Evolutionary conservation across 37 sponge, comb jelly and placozoan species (phyloP), one percentile per base, ranked within the genome.

Genomic region (Aplysina aerophoba): DNA sequence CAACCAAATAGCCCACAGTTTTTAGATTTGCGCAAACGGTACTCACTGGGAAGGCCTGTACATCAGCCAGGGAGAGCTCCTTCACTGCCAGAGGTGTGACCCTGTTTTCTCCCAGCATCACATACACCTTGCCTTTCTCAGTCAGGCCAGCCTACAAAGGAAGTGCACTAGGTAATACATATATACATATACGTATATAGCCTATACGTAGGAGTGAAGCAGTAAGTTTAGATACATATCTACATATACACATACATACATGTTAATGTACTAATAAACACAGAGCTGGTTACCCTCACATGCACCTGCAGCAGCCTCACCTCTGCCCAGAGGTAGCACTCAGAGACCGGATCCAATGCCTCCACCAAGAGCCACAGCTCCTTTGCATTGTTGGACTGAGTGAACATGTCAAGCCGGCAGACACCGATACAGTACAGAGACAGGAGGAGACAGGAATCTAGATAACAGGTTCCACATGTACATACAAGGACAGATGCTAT

Each of bases 321-420:
- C 80, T 90, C 91, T 33, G 85, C 80, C 87, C 87, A 90, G 66
- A 81, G 44, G 44, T 62, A 79, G 40, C 84, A 25, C 5, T 66
- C 80, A 35, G 85, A 39, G 33, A 90, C 55, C 50, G 35, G 67
- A 33, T 90, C 91, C 20, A 20, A 24, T 16, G 83, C 60, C 14
- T 90, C 87, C 67, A 83, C 21, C 38, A 78, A 35, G 68, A 90
- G 31, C 91, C 91, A 90, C 36, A 90, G 35, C 60, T 87, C 81
- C 64, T 66, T 63, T 1, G 91, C 87, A 60, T 84, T 66, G 8
- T 75, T 73, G 0, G 87, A 75, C 91, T 90, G 44, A 89, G 55
- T 57, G 79, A 57, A 53, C 33, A 24, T 1, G 89, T 79, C 53
- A 67, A n/a, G n/a, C n/a, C n/a, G n/a, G n/a, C n/a, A n/a, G n/a